Conservation (phyloP, 2,113 vertebrate species). For the Hemicordylus capensis region DNA sequence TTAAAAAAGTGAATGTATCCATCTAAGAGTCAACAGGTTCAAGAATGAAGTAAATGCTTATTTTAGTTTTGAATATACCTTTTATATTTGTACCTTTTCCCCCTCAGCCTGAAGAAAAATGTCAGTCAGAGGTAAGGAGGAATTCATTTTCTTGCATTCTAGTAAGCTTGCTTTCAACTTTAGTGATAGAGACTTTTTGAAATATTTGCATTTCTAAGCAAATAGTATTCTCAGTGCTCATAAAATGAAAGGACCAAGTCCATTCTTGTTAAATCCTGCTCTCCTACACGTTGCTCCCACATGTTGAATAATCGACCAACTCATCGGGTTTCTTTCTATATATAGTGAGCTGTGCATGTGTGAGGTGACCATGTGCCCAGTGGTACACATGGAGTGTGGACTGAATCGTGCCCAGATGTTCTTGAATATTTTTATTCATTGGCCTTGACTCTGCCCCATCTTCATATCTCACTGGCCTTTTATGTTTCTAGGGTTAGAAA, state of each 20-base stretch:
- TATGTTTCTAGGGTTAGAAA: background rate
- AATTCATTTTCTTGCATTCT: background rate
- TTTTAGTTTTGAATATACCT: background rate
- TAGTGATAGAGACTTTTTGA: background rate
- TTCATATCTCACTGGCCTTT: background rate
- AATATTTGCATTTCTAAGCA: background rate
- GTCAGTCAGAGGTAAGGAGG: constrained; percentile 93
- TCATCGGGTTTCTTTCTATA: background rate
- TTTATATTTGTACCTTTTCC: constrained; percentile 8
- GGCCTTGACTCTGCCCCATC: background rate
- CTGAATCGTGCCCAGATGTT: background rate
- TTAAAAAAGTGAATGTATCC: background rate
- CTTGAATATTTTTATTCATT: background rate
- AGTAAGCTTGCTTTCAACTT: background rate
- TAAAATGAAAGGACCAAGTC: background rate
- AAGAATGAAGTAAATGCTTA: background rate
- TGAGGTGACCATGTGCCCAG: background rate
- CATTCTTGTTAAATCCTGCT: background rate
- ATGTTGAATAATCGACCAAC: no score
- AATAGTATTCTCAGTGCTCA: background rate
- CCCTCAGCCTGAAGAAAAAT: constrained; percentile 95
- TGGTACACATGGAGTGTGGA: background rate
- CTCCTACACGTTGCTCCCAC: background rate
- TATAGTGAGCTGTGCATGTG: no score
- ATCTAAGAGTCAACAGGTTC: background rate